Percentiles rank a stretch among this genome's conserved stretches.
phyloP scores from a whole-genome alignment of 2,888 invertebrate genomes.

The Chrysina gloriosa region DNA sequence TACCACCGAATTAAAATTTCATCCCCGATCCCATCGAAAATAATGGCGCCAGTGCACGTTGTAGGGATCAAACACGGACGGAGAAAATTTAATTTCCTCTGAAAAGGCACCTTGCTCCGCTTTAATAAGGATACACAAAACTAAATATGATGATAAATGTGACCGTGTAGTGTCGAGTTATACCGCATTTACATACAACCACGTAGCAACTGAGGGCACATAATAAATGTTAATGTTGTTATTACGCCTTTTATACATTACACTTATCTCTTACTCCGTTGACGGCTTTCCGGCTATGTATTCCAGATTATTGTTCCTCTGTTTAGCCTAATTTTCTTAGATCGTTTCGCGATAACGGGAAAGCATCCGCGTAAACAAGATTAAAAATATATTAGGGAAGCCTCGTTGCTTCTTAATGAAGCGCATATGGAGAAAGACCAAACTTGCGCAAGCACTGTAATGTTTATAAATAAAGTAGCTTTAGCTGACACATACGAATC shows the following conservation, averaged over 20 bases:
- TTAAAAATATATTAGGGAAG: slow-evolving; percentile 10
- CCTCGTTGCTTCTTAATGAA: not conserved
- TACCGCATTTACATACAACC: not conserved
- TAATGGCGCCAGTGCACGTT: slow-evolving; percentile 8
- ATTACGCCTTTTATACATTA: slow-evolving; percentile 19
- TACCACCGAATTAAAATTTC: not conserved
- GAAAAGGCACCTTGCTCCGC: slow-evolving; percentile 6
- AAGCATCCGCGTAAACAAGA: slow-evolving; percentile 22
- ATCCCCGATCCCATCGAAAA: slow-evolving; percentile 19
- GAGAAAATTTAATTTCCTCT: slow-evolving; percentile 30
- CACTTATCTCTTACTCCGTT: slow-evolving; percentile 19
- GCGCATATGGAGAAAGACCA: not conserved
- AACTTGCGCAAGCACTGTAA: not conserved
- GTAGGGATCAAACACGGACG: slow-evolving; percentile 4
- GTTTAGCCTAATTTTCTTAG: slow-evolving; percentile 8
- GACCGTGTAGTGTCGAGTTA: not conserved
- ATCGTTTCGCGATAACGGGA: slow-evolving; percentile 11
- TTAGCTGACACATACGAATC: not conserved
- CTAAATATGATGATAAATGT: slow-evolving; percentile 31
- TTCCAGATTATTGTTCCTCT: slow-evolving; percentile 29
- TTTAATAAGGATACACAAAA: slow-evolving; percentile 34
- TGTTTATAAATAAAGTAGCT: slow-evolving; percentile 1
- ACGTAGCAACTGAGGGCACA: slow-evolving; percentile 7
- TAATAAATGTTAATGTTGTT: slow-evolving; percentile 34
- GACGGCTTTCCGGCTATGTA: slow-evolving; percentile 21